These are phyloP conservation scores for Perithous albicinctus DNA, from an alignment of 2,888 invertebrate genomes.

Conservation along the genomic window DNA sequence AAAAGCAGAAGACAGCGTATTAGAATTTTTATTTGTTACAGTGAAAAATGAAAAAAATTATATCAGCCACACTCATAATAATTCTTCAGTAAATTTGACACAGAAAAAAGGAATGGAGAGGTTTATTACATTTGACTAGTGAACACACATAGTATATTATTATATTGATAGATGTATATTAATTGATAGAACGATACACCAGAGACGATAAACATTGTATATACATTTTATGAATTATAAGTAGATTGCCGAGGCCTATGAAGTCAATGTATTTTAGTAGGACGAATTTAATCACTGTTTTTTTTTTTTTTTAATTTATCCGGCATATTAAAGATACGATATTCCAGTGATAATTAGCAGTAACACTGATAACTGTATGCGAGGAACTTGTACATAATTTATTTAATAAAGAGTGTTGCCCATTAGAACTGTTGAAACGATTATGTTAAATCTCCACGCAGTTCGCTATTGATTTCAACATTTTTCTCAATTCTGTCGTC, in stretches of 20 bases:
- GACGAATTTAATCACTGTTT: slow-evolving; percentile 75
- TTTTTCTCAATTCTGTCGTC: slow-evolving; percentile 68
- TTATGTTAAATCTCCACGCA: slow-evolving; percentile 71
- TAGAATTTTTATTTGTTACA: slow-evolving; percentile 46
- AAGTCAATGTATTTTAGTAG: slow-evolving; percentile 83
- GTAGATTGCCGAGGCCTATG: slow-evolving; percentile 80
- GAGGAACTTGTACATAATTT: slow-evolving; percentile 82
- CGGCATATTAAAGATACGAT: slow-evolving; percentile 71
- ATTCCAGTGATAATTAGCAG: slow-evolving; percentile 76
- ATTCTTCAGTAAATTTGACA: slow-evolving; percentile 35
- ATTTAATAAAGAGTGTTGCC: slow-evolving; percentile 81
- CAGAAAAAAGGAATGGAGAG: slow-evolving; percentile 7
- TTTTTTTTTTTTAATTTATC: too few species aligned
- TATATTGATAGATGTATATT: slow-evolving; percentile 51
- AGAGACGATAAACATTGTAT: slow-evolving; percentile 68
- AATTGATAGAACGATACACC: slow-evolving; percentile 20
- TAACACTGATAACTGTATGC: slow-evolving; percentile 73
- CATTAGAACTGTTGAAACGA: slow-evolving; percentile 39
- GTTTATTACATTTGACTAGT: slow-evolving; percentile 43
- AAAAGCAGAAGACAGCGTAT: slow-evolving; percentile 15
- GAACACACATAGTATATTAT: slow-evolving; percentile 35
- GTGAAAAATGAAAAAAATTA: slow-evolving; percentile 10
- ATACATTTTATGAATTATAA: slow-evolving; percentile 74
- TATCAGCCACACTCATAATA: slow-evolving; percentile 25
- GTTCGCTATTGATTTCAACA: slow-evolving; percentile 72